Conservation (phyloP, 2,113 vertebrate genomes). For the Colinus virginianus region DNA sequence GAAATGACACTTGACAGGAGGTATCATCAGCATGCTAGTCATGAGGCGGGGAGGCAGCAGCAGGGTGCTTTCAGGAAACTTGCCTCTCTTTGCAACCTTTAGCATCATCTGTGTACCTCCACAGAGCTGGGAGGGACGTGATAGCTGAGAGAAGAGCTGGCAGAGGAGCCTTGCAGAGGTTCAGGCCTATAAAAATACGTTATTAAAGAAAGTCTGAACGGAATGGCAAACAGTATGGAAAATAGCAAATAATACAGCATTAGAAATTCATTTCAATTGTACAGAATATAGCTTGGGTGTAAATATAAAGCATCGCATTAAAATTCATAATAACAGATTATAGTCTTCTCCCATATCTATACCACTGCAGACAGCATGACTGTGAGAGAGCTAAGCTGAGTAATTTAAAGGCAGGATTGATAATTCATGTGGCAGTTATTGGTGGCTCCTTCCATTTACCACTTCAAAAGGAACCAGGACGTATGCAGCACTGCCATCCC, state of each 20-base stretch:
- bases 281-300: constrained; percentile 50
- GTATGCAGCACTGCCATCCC: not conserved
- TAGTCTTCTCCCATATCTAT: constrained; percentile 39
- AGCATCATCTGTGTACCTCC: not conserved
- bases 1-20: not conserved
- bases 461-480: not conserved
- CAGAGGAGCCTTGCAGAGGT: constrained; percentile 26
- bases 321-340: constrained; percentile 66
- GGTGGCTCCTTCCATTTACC: not conserved
- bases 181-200: constrained; percentile 61
- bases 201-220: constrained; percentile 62
- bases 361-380: constrained; percentile 15
- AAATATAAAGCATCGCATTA: constrained; percentile 68
- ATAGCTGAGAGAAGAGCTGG: not conserved
- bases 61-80: constrained; percentile 30
- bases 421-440: not conserved
- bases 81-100: constrained; percentile 16
- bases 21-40: constrained; percentile 40
- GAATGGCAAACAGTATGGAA: constrained; percentile 54
- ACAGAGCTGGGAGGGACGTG: not conserved
- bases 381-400: constrained; percentile 23
- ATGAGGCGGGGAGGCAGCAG: constrained; percentile 19
- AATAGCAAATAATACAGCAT: constrained; percentile 59
- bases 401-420: not conserved
- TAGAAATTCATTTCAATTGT: constrained; percentile 64